Conservation (phyloP, 2,113 vertebrate species). For the Scomber colias region DNA sequence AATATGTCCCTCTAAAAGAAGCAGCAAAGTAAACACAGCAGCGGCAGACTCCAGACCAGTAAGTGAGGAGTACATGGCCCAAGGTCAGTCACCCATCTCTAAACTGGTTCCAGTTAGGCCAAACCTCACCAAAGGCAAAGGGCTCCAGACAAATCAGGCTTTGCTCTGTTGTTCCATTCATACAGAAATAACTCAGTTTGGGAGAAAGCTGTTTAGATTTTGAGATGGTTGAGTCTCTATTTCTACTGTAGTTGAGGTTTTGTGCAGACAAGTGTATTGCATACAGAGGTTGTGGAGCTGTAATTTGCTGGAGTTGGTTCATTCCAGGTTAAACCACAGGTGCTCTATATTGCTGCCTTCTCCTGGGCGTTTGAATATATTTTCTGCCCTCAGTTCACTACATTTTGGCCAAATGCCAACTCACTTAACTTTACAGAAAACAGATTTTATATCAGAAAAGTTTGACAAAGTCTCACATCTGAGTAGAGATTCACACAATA, state of each 20-base stretch:
- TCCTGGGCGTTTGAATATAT: background rate
- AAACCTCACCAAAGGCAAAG: constrained; percentile 56
- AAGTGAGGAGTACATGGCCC: constrained; percentile 74
- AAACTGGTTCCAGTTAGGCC: constrained; percentile 73
- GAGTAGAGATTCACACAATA: background rate
- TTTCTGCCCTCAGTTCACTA: constrained; percentile 16
- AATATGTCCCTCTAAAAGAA: constrained; percentile 83
- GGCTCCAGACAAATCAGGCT: constrained; percentile 56
- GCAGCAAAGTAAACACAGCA: constrained; percentile 78
- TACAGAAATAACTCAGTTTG: constrained; percentile 69
- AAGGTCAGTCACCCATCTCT: constrained; percentile 74
- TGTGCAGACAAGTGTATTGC: constrained; percentile 52
- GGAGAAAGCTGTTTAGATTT: constrained; percentile 69
- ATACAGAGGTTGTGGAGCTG: constrained; percentile 54
- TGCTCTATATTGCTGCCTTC: constrained; percentile 9
- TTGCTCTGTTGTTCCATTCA: constrained; percentile 57
- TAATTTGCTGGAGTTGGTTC: constrained; percentile 62
- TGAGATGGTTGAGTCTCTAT: constrained; percentile 55
- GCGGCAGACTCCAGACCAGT: constrained; percentile 73
- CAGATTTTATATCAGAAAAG: background rate
- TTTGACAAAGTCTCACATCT: too few relatives aligned
- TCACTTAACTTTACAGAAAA: background rate
- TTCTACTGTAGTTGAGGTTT: constrained; percentile 66
- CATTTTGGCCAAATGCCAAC: background rate
- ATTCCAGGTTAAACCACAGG: constrained; percentile 55